These are phyloP conservation scores for Cryptus viduatorius DNA, from an alignment of 2,888 invertebrate genomes.

Conservation along the genomic window DNA sequence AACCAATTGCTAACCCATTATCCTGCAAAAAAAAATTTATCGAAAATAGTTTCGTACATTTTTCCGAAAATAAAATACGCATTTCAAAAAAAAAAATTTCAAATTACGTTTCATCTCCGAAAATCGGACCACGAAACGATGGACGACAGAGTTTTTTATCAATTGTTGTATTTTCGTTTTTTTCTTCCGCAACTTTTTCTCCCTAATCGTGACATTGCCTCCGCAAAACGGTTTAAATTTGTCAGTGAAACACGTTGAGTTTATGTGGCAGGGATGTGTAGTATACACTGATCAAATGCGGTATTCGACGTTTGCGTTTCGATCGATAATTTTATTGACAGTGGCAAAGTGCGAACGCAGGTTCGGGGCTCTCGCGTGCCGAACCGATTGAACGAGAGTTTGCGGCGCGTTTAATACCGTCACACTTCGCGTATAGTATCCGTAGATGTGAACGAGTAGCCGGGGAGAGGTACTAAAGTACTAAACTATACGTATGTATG, in stretches of 20 bases:
- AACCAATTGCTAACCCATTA: too few relatives aligned
- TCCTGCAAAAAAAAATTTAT: too few relatives aligned
- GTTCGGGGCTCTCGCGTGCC: slow-evolving; percentile 67
- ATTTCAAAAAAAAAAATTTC: too few relatives aligned
- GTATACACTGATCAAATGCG: slow-evolving; percentile 36
- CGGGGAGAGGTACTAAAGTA: neutral
- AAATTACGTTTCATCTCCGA: neutral
- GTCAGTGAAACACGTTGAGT: neutral
- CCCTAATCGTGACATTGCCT: neutral
- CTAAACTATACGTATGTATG: neutral
- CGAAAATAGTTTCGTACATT: too few relatives aligned
- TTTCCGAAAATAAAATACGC: too few relatives aligned
- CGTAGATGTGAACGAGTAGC: neutral
- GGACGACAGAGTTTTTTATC: neutral
- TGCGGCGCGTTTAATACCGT: slow-evolving; percentile 72
- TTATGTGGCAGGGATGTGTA: neutral
- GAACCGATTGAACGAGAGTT: slow-evolving; percentile 62
- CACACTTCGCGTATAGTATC: slow-evolving; percentile 47
- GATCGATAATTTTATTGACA: slow-evolving; percentile 70
- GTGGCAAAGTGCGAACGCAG: slow-evolving; percentile 70
- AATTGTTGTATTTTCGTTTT: neutral
- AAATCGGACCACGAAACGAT: neutral
- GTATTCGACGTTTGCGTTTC: slow-evolving; percentile 44
- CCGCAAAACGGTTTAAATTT: neutral
- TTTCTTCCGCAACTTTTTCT: neutral